Conservation (phyloP, 2,888 invertebrate species). For the Ormyrus thymus region DNA sequence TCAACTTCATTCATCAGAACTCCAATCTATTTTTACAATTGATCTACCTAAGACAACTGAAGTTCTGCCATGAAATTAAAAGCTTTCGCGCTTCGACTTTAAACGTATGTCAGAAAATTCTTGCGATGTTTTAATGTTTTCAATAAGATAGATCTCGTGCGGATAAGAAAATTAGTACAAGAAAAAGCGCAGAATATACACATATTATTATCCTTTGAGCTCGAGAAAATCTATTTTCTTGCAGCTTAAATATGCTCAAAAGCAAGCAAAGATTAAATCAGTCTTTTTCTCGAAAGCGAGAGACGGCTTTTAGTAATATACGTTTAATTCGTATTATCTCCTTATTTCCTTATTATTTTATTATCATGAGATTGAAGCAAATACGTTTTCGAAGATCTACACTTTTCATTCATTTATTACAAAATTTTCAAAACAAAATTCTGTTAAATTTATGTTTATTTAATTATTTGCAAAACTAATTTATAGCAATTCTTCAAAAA, state of each 20-base stretch:
- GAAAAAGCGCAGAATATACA: constrained; percentile 31
- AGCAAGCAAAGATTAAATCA: constrained; percentile 40
- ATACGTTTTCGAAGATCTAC: constrained; percentile 5
- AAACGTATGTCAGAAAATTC: neutral
- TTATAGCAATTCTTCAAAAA: no score
- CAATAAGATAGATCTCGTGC: constrained; percentile 14
- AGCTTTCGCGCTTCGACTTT: constrained; percentile 12
- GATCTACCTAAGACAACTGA: neutral
- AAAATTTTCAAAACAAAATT: neutral
- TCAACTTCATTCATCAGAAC: no score
- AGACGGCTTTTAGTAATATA: constrained; percentile 27
- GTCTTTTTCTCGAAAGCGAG: constrained; percentile 53
- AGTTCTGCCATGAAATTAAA: neutral
- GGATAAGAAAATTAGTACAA: constrained; percentile 9
- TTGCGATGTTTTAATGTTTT: neutral
- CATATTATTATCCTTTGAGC: constrained; percentile 34
- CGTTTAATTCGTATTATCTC: constrained; percentile 4
- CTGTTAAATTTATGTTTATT: neutral
- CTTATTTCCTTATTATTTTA: neutral
- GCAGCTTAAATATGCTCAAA: constrained; percentile 33
- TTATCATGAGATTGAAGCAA: constrained; percentile 26
- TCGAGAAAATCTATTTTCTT: constrained; percentile 38
- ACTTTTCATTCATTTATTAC: neutral
- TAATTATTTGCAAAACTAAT: neutral
- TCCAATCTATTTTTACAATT: neutral